These are phyloP conservation scores for Muscicapa comitata DNA, from an alignment of 2,797 vertebrate genomes.

Conservation along the genomic window DNA sequence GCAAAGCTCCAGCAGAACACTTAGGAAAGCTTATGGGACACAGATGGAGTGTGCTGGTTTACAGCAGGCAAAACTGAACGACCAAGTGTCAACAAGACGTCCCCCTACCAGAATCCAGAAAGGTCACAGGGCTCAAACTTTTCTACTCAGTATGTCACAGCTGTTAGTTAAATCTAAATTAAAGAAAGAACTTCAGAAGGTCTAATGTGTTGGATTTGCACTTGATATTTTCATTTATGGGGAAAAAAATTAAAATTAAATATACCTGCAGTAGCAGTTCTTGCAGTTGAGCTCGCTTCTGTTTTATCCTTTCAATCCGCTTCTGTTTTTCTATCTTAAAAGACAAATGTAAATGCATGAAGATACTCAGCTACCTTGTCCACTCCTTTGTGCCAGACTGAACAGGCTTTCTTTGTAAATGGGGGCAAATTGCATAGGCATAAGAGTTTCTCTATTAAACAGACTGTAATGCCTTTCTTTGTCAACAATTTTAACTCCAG, in stretches of 20 bases:
- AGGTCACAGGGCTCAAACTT: not conserved
- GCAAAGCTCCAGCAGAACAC: not conserved
- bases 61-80: not conserved
- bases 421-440: not conserved
- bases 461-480: not conserved
- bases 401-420: not conserved
- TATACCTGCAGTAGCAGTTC: slow-evolving; percentile 86
- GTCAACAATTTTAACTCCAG: not conserved
- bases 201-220: not conserved
- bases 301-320: slow-evolving; percentile 85
- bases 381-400: not conserved
- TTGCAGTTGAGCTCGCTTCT: slow-evolving; percentile 85
- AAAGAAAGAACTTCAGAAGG: not conserved
- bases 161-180: not conserved
- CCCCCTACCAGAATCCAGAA: not conserved
- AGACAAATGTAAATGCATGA: slow-evolving; percentile 3
- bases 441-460: not conserved
- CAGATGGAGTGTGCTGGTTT: not conserved
- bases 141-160: not conserved
- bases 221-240: not conserved
- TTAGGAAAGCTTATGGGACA: not conserved
- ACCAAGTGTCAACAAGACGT: not conserved
- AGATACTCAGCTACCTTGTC: not conserved
- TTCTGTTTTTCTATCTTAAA: slow-evolving; percentile 86
- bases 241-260: not conserved